Percentiles rank a stretch among this genome's conserved stretches.
phyloP scores from a whole-genome alignment of 2,888 invertebrate species.

The Andrena praecox region DNA sequence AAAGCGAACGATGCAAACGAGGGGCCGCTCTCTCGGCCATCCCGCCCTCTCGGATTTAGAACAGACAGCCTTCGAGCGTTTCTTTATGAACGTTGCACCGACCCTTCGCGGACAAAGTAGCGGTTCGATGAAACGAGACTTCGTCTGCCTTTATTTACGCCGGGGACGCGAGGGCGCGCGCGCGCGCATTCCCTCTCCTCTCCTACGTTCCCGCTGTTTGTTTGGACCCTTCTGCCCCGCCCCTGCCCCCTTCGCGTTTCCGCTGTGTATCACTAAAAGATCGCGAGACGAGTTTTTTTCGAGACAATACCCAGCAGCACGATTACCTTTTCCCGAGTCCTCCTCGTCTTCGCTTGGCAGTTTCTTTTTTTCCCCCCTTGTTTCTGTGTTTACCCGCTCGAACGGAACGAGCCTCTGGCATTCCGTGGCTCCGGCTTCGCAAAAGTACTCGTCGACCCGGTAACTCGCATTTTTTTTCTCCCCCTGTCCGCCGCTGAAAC shows the following conservation, averaged over 20 bases:
- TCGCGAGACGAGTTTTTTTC: constrained; percentile 39
- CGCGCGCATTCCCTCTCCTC: not conserved
- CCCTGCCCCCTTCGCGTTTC: not conserved
- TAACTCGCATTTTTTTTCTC: constrained; percentile 10
- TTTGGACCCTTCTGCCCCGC: not conserved
- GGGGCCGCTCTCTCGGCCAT: constrained; percentile 6
- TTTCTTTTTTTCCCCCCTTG: not conserved
- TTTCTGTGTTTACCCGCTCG: constrained; percentile 39
- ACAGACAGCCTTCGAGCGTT: constrained; percentile 65
- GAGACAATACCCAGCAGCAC: constrained; percentile 1
- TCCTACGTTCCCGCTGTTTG: not conserved
- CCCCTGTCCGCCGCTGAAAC: not conserved
- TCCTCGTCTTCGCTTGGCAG: not conserved
- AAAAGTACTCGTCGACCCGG: constrained; percentile 23
- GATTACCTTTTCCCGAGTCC: constrained; percentile 11
- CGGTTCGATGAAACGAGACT: constrained; percentile 57
- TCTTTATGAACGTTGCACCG: constrained; percentile 60
- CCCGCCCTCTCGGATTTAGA: constrained; percentile 63
- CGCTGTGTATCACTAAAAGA: constrained; percentile 12
- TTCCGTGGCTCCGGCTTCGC: constrained; percentile 19
- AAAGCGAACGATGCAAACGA: constrained; percentile 53
- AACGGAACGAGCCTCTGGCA: constrained; percentile 28
- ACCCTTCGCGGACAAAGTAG: constrained; percentile 61
- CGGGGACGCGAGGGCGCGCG: constrained; percentile 7
- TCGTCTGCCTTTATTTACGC: constrained; percentile 62